These are phyloP conservation scores for Drosophila albomicans DNA, from an alignment of 1,140 invertebrate genomes.

Conservation along the genomic window DNA sequence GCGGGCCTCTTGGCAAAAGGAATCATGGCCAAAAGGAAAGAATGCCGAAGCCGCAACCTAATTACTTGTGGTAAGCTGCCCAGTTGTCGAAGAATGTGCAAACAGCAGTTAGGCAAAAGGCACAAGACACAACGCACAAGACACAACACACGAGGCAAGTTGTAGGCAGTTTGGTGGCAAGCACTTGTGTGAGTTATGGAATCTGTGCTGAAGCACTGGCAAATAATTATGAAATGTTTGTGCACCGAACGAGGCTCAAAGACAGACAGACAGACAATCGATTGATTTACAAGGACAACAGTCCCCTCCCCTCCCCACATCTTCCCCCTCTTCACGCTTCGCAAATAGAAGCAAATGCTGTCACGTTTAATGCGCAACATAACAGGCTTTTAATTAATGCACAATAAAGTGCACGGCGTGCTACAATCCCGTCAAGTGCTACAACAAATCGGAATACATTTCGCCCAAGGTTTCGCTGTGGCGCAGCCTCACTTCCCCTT, in stretches of 20 bases:
- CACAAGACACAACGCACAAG: background rate
- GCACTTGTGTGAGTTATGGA: conserved; percentile 71
- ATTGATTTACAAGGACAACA: conserved; percentile 74
- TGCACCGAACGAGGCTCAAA: conserved; percentile 8
- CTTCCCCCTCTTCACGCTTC: background rate
- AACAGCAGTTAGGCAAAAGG: conserved; percentile 36
- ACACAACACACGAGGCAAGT: background rate
- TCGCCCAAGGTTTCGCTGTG: conserved; percentile 53
- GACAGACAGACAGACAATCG: conserved; percentile 61
- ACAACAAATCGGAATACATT: conserved; percentile 65
- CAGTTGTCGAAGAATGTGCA: conserved; percentile 65
- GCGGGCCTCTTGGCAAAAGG: conserved; percentile 64
- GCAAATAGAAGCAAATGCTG: conserved; percentile 20
- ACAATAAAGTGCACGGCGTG: conserved; percentile 61
- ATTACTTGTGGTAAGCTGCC: conserved; percentile 75
- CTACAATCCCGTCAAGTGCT: conserved; percentile 58
- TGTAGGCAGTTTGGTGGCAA: background rate
- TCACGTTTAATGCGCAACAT: conserved; percentile 62
- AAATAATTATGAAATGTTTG: conserved; percentile 79
- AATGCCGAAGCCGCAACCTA: conserved; percentile 78
- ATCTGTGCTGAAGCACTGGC: conserved; percentile 73
- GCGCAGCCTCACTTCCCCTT: background rate
- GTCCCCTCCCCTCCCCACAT: background rate
- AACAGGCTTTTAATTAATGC: conserved; percentile 78
- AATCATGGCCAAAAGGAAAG: conserved; percentile 76